Percentiles rank a stretch among this genome's conserved stretches.
phyloP scores from a whole-genome alignment of 2,888 invertebrate genomes.

The Drosophila borealis region DNA sequence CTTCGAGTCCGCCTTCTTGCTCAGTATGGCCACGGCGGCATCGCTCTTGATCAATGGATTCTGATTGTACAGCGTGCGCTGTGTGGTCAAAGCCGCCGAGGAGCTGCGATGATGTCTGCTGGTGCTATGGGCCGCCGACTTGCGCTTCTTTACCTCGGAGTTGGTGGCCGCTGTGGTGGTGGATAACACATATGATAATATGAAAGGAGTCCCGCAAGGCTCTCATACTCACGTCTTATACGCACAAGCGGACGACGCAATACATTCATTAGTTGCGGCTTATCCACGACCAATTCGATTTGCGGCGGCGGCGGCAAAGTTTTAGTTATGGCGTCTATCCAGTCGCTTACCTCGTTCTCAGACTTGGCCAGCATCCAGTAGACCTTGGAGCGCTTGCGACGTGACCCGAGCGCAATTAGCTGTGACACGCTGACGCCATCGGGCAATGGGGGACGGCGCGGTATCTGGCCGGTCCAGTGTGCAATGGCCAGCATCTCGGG shows the following conservation, averaged over 20 bases:
- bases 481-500: constrained; percentile 93
- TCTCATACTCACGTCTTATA: constrained; percentile 87
- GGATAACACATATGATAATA: constrained; percentile 5
- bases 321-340: constrained; percentile 92
- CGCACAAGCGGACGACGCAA: constrained; percentile 88
- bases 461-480: constrained; percentile 92
- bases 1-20: constrained; percentile 84
- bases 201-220: not conserved
- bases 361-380: constrained; percentile 93
- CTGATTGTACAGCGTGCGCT: constrained; percentile 73
- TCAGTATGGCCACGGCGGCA: constrained; percentile 84
- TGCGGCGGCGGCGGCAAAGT: constrained; percentile 91
- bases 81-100: constrained; percentile 68
- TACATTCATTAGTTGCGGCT: constrained; percentile 88
- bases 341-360: constrained; percentile 92
- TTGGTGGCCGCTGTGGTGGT: constrained; percentile 86
- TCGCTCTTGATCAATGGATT: constrained; percentile 84
- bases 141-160: constrained; percentile 85
- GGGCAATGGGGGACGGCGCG: constrained; percentile 90
- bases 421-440: constrained; percentile 89
- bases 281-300: constrained; percentile 90
- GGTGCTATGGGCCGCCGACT: constrained; percentile 62
- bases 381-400: constrained; percentile 89
- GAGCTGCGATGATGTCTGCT: constrained; percentile 67
- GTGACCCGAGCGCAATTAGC: constrained; percentile 91